Evolutionary conservation across 2,797 vertebrate genomes (phyloP), one percentile per base, ranked within the genome.

Genomic region (Argyrosomus regius): DNA sequence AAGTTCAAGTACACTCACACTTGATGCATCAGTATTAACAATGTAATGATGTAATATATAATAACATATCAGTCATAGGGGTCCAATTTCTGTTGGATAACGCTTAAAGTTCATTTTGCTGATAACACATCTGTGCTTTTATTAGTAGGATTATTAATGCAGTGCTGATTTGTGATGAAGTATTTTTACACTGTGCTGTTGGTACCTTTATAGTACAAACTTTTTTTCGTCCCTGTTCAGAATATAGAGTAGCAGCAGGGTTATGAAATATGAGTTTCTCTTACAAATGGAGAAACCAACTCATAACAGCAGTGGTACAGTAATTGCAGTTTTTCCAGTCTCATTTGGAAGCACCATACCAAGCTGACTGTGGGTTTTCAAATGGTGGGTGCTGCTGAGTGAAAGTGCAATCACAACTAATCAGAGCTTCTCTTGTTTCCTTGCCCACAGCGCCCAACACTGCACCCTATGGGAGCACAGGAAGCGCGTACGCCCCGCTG

Each of bases 381-480:
- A 79, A 78, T 57, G 73, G 64, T 56, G 39, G 72, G 59, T 52
- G 78, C 48, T 56, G 86, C 70, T 13, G 46, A 75, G 64, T 85
- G 75, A 91, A 89, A 81, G 80, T 86, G 83, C 85, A 92, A 91
- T 92, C 90, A 89, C 58, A 79, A 83, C 89, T 95, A 92, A 94
- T 92, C 90, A 88, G 73, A 75, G 88, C 85, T 57, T 95, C 87
- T 93, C 82, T 97, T 93, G 91, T 95, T 96, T 96, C 82, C 84
- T 89, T 91, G 84, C 89, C 95, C 92, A 90, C 96, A 99, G 98
- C 97, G 82, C 97, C 97, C 95, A 98, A 97, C 95, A 99, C 98
- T 77, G 97, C 97, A 82, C 97, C 97, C 91, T 99, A 98, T 80
- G 98, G 98, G 88, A 96, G 97, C 93, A 97, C 96, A 84, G 98